Evolutionary conservation across 2,113 vertebrate genomes (phyloP).

Genomic region (Procavia capensis): DNA sequence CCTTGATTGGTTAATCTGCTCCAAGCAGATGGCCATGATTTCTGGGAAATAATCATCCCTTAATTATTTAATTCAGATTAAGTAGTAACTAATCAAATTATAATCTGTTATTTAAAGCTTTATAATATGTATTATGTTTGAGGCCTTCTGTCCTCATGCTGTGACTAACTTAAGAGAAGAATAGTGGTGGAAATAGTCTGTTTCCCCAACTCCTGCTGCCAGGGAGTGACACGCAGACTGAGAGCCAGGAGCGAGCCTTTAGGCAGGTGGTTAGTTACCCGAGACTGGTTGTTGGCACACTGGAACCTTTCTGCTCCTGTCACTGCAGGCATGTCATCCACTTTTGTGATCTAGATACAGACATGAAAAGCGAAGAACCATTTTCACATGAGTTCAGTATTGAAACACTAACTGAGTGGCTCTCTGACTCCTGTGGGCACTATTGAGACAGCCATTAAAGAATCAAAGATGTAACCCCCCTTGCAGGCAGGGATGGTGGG

Average conservation of each 20-base stretch:
- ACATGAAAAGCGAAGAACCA: background rate
- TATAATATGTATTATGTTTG: constrained; percentile 52
- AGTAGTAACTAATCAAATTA: background rate
- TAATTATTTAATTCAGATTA: background rate
- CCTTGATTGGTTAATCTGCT: too few relatives aligned
- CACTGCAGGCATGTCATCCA: constrained; percentile 80
- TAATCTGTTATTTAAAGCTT: constrained; percentile 23
- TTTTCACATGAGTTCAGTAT: background rate
- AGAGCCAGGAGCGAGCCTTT: constrained; percentile 82
- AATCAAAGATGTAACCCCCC: background rate
- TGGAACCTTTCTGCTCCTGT: constrained; percentile 83
- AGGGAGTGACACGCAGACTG: constrained; percentile 76
- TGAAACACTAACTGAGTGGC: too few relatives aligned
- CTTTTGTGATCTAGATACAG: background rate
- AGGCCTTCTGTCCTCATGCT: constrained; percentile 56
- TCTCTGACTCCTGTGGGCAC: background rate
- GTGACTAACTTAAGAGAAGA: constrained; percentile 75
- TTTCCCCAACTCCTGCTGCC: constrained; percentile 77
- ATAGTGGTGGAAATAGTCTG: background rate
- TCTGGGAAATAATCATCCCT: background rate
- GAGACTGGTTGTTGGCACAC: constrained; percentile 77
- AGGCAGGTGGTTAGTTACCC: constrained; percentile 81
- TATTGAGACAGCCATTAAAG: background rate
- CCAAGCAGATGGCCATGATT: background rate
- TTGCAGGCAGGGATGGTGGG: background rate